Evolutionary conservation across 1,140 invertebrate genomes (phyloP).

Genomic region (Steinernema khuongi): DNA sequence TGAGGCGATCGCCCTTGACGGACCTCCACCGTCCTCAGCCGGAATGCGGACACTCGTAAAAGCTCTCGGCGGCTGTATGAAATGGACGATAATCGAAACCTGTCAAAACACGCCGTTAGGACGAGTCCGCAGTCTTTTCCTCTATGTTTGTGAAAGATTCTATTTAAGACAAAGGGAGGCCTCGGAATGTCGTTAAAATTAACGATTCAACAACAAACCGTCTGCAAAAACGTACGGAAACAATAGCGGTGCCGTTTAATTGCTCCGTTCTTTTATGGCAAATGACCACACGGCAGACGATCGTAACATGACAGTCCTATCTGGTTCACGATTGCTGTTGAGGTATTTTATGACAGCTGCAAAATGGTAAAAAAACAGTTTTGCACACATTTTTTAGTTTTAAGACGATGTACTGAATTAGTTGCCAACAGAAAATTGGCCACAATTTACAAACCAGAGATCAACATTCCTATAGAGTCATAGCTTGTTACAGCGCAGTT

Average conservation of each 20-base stretch:
- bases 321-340: too few species aligned
- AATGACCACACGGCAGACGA: too few species aligned
- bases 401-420: too few species aligned
- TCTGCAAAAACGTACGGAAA: neutral
- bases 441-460: too few species aligned
- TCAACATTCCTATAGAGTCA: too few species aligned
- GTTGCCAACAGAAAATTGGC: too few species aligned
- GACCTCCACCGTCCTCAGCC: neutral
- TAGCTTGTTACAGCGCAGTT: neutral
- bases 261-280: neutral
- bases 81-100: neutral
- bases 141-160: neutral
- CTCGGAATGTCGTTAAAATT: neutral
- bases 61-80: neutral
- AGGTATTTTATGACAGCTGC: too few species aligned
- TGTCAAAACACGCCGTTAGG: neutral
- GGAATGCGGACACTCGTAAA: slow-evolving; percentile 16
- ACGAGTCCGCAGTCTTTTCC: neutral
- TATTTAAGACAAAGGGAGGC: neutral
- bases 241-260: neutral
- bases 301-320: too few species aligned
- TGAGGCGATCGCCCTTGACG: slow-evolving; percentile 7
- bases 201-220: neutral
- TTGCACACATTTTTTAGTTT: too few species aligned
- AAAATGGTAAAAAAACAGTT: too few species aligned